A percentile compares a stretch with the other conserved stretches of the same genome.
Evolutionary conservation across 2,888 invertebrate genomes (phyloP).

Genomic region (Plusia festucae): DNA sequence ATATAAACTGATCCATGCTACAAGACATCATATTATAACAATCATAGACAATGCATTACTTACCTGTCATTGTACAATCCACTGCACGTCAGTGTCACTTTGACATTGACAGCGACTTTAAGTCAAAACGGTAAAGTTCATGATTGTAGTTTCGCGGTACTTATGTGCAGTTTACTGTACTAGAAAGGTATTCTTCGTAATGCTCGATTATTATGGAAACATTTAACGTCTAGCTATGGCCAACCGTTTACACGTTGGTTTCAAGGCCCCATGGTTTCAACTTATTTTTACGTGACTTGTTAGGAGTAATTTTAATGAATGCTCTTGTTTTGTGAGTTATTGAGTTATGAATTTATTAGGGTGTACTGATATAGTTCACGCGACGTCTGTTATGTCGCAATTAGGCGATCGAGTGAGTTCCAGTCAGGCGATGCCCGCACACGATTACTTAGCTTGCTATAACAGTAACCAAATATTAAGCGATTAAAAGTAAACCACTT

Average conservation of each 20-base stretch:
- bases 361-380: conserved; percentile 36
- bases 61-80: conserved; percentile 37
- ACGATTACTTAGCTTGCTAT: background rate
- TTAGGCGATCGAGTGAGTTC: conserved; percentile 31
- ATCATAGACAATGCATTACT: conserved; percentile 48
- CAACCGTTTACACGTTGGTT: conserved; percentile 56
- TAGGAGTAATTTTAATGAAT: conserved; percentile 34
- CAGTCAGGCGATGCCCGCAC: conserved; percentile 32
- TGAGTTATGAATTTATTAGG: conserved; percentile 21
- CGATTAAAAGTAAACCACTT: conserved; percentile 5
- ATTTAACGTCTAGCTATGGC: conserved; percentile 52
- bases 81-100: background rate
- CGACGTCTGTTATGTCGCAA: conserved; percentile 27
- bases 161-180: background rate
- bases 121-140: background rate
- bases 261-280: conserved; percentile 45
- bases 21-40: conserved; percentile 39
- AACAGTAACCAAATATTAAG: background rate
- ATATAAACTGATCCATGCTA: conserved; percentile 39
- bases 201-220: conserved; percentile 55
- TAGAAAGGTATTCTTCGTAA: conserved; percentile 38
- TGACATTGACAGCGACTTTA: conserved; percentile 1
- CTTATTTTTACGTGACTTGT: conserved; percentile 55
- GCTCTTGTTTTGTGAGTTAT: conserved; percentile 24
- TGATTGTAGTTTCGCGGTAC: background rate